Conservation (phyloP, 1,140 invertebrate genomes). For the Harpegnathos saltator region DNA sequence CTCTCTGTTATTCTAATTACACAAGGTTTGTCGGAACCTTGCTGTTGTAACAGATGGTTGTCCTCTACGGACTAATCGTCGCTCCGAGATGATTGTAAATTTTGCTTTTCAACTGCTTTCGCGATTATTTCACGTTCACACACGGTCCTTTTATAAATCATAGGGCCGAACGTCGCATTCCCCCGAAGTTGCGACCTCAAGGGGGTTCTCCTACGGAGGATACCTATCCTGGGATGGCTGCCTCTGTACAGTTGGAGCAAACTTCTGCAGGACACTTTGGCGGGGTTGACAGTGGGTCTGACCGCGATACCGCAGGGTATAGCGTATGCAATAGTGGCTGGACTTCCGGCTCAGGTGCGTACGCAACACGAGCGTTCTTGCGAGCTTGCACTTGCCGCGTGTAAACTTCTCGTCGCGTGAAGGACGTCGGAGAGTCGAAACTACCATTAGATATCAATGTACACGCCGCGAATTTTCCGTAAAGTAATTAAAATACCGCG, state of each 20-base stretch:
- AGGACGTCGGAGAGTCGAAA: not conserved
- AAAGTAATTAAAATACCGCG: not conserved
- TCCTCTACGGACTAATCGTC: not conserved
- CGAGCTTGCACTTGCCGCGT: not conserved
- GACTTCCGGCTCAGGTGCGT: constrained; percentile 87
- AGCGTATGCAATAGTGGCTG: constrained; percentile 89
- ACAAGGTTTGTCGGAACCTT: not conserved
- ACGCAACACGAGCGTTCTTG: constrained; percentile 27
- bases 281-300: constrained; percentile 89
- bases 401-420: not conserved
- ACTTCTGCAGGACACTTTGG: constrained; percentile 86
- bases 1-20: not conserved
- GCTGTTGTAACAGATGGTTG: not conserved
- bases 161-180: constrained; percentile 36
- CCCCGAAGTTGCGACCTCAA: constrained; percentile 69
- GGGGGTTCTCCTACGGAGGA: constrained; percentile 76
- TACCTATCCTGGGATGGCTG: constrained; percentile 87
- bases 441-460: constrained; percentile 14
- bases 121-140: not conserved
- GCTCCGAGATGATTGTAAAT: not conserved
- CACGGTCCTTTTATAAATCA: constrained; percentile 27
- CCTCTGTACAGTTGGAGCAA: constrained; percentile 85
- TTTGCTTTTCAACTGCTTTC: not conserved
- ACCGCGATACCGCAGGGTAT: constrained; percentile 91
- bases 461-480: not conserved